phyloP scores from a whole-genome alignment of 2,113 vertebrate species.

The Menidia beryllina region DNA sequence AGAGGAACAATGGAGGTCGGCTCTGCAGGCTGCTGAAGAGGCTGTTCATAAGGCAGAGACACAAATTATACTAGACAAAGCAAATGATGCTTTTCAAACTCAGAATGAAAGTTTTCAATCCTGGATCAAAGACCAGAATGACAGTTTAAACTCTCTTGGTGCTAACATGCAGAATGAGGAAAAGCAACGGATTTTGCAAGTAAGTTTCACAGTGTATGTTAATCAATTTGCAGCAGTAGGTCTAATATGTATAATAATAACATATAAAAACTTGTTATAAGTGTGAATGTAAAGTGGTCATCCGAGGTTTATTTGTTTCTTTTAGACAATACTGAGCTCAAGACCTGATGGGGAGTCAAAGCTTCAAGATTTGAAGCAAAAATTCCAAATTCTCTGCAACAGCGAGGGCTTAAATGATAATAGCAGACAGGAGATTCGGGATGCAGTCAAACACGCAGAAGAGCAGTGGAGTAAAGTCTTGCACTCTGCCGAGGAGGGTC shows the following conservation, averaged over 20 bases:
- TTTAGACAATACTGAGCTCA: constrained; percentile 60
- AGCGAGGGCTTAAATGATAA: constrained; percentile 41
- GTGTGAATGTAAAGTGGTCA: background rate
- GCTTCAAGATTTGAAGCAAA: constrained; percentile 56
- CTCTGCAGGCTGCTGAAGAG: constrained; percentile 63
- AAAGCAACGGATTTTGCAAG: constrained; percentile 48
- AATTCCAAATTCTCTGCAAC: constrained; percentile 51
- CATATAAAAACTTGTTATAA: background rate
- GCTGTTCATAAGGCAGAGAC: constrained; percentile 39
- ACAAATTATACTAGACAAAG: constrained; percentile 39
- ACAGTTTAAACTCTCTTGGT: constrained; percentile 42
- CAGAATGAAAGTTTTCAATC: constrained; percentile 50
- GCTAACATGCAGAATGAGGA: constrained; percentile 27
- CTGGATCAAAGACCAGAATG: constrained; percentile 70
- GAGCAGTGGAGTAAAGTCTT: constrained; percentile 54
- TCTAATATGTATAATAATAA: background rate
- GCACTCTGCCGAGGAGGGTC: constrained; percentile 49
- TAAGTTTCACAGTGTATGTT: constrained; percentile 26
- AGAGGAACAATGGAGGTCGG: constrained; percentile 73
- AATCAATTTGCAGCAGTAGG: background rate
- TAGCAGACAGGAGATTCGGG: constrained; percentile 32
- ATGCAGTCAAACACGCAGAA: constrained; percentile 29
- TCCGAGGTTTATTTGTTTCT: background rate
- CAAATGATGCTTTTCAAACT: constrained; percentile 47
- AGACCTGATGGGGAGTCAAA: constrained; percentile 61